A percentile compares a stretch with the other conserved stretches of the same genome.
phyloP scores from a whole-genome alignment of 2,888 invertebrate genomes.

The Thymelicus acteon region DNA sequence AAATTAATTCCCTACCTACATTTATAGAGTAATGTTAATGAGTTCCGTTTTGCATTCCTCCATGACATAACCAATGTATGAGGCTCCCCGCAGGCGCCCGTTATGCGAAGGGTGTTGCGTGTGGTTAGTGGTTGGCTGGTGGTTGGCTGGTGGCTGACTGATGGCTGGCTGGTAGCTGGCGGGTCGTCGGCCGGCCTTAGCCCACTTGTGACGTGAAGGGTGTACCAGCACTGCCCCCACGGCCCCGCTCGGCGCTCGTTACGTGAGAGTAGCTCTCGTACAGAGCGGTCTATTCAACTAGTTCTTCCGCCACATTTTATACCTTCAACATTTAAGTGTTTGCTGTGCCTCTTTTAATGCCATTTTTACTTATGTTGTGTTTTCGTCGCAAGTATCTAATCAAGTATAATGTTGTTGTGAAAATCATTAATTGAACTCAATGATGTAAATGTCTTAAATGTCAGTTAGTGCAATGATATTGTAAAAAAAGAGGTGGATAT shows the following conservation, averaged over 20 bases:
- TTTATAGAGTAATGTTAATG: no score
- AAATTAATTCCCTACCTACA: no score
- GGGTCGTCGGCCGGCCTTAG: conserved; percentile 82
- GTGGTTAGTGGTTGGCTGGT: no score
- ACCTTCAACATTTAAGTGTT: background rate
- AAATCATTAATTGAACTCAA: no score
- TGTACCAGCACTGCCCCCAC: conserved; percentile 47
- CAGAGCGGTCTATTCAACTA: conserved; percentile 27
- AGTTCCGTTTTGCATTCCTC: conserved; percentile 2
- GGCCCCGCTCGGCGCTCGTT: conserved; percentile 51
- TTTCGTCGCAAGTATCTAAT: no score
- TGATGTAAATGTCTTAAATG: no score
- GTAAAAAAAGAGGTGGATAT: no score
- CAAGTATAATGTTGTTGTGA: no score
- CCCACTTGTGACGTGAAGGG: conserved; percentile 79
- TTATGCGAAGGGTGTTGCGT: conserved; percentile 8
- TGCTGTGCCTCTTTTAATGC: background rate
- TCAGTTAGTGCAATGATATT: background rate
- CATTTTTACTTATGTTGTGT: no score
- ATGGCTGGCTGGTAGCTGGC: background rate
- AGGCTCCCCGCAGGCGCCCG: background rate
- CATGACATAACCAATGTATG: background rate
- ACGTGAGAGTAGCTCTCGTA: conserved; percentile 54
- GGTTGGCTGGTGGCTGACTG: background rate
- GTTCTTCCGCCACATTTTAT: background rate